These are phyloP conservation scores for Erinaceus europaeus DNA, from an alignment of 2,113 vertebrate genomes.

Conservation along the genomic window DNA sequence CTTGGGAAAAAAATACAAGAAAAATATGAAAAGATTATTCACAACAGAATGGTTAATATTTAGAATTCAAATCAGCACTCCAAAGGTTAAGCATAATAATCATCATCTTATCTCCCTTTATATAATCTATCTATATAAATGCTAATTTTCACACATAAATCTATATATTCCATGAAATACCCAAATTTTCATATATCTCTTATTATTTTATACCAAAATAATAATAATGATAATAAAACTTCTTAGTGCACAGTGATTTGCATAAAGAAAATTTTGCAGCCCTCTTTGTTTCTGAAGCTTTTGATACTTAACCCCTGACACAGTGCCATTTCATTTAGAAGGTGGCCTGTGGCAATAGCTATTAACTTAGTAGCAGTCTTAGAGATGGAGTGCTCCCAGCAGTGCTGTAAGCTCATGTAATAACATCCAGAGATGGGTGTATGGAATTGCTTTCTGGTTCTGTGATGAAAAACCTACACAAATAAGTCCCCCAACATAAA, in stretches of 20 bases:
- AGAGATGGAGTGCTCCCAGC: constrained; percentile 32
- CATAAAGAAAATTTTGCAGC: background rate
- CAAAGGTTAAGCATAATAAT: background rate
- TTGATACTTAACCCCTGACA: constrained; percentile 6
- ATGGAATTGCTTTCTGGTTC: background rate
- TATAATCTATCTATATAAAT: background rate
- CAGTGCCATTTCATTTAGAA: constrained; percentile 3
- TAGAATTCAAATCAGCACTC: background rate
- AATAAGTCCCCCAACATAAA: background rate
- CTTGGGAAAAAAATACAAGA: background rate
- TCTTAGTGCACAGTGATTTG: background rate
- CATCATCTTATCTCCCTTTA: background rate
- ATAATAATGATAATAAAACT: background rate
- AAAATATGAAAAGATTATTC: background rate
- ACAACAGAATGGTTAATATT: constrained; percentile 18
- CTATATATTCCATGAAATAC: background rate
- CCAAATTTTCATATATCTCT: background rate
- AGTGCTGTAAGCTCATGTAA: background rate
- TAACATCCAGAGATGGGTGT: background rate
- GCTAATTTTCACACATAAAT: background rate
- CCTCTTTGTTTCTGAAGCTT: constrained; percentile 3
- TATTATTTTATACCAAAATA: background rate
- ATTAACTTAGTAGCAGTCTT: background rate
- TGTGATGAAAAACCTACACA: background rate
- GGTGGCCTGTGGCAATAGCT: background rate